A percentile compares a stretch with the other conserved stretches of the same genome.
Evolutionary conservation across 2,797 vertebrate genomes (phyloP).

Genomic region (Liparis tanakae): DNA sequence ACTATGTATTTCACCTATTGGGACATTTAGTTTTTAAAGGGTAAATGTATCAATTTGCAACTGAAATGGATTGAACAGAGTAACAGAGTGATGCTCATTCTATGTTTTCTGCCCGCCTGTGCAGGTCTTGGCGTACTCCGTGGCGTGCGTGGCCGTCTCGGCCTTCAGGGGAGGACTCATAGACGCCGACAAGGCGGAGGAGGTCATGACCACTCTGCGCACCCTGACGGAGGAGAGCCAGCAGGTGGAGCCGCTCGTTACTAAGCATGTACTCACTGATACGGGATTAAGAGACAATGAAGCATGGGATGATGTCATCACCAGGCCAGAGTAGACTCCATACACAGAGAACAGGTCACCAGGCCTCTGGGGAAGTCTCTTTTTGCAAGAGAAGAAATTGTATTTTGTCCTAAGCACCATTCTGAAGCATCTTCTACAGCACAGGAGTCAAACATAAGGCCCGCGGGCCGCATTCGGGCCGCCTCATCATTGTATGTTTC

Average conservation of each 20-base stretch:
- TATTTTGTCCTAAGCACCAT: background rate
- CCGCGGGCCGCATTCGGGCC: too few species aligned
- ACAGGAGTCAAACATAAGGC: too few species aligned
- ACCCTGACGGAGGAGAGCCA: slow-evolving; percentile 89
- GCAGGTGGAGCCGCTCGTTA: slow-evolving; percentile 82
- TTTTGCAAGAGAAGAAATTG: background rate
- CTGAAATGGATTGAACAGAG: background rate
- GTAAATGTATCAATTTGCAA: background rate
- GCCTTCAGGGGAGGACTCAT: slow-evolving; percentile 89
- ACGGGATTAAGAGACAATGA: background rate
- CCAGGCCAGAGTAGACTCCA: background rate
- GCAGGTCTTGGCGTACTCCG: slow-evolving; percentile 91
- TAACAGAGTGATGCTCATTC: background rate
- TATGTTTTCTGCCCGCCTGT: background rate
- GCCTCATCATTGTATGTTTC: too few species aligned
- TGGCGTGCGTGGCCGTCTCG: slow-evolving; percentile 87
- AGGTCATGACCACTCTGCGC: slow-evolving; percentile 86
- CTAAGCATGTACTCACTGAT: background rate
- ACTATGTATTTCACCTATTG: background rate
- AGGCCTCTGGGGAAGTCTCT: background rate
- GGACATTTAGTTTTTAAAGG: background rate
- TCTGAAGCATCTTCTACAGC: background rate
- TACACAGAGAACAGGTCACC: background rate
- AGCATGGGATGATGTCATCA: background rate
- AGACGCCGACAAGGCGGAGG: slow-evolving; percentile 87